A percentile compares a stretch with the other conserved stretches of the same genome.
These are phyloP conservation scores for Callosobruchus maculatus DNA, from an alignment of 2,888 invertebrate species.

Conservation along the genomic window DNA sequence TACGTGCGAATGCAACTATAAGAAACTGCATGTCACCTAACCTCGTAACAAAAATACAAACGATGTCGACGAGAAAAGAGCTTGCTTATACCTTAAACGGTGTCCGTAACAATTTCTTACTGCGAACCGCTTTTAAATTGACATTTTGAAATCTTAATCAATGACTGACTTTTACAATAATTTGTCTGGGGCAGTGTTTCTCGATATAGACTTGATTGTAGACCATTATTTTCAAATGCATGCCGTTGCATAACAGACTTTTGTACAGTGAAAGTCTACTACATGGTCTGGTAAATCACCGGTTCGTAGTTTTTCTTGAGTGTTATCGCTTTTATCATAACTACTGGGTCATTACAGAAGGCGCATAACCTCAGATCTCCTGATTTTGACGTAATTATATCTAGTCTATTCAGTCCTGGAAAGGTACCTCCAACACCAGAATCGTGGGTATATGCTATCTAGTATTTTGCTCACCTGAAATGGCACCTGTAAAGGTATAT, in stretches of 20 bases:
- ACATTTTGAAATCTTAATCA: not conserved
- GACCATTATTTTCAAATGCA: not conserved
- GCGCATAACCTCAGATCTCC: no score
- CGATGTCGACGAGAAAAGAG: not conserved
- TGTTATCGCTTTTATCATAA: no score
- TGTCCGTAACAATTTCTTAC: not conserved
- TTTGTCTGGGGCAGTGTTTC: not conserved
- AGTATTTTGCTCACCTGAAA: no score
- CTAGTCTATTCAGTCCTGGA: no score
- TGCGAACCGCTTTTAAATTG: not conserved
- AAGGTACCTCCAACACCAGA: no score
- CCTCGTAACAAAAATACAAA: not conserved
- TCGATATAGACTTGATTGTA: not conserved
- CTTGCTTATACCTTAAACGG: not conserved
- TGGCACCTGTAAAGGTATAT: no score
- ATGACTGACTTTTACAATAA: not conserved
- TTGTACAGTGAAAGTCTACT: not conserved
- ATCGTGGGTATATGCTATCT: no score
- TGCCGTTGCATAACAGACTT: not conserved
- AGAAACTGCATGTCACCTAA: not conserved
- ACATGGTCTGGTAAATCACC: not conserved
- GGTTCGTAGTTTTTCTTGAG: no score
- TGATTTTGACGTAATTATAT: no score
- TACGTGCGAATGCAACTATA: not conserved
- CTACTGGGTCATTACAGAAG: no score